A percentile compares a stretch with the other conserved stretches of the same genome.
Conservation (phyloP, 2,888 invertebrate genomes). For the Seira ritae region DNA sequence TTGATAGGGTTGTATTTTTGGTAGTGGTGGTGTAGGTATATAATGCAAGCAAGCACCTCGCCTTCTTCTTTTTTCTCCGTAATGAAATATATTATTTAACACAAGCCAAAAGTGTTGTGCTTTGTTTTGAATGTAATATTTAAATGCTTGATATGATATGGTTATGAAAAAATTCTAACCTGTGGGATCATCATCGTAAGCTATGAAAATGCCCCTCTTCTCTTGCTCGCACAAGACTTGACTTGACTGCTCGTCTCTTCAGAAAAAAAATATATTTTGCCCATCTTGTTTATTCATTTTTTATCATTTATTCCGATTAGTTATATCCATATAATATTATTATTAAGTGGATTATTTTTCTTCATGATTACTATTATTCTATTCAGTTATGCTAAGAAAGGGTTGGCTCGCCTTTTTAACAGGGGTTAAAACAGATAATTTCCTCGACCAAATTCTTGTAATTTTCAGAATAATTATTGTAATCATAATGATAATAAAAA, state of each 20-base stretch:
- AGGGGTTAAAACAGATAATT: constrained; percentile 71
- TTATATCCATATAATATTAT: constrained; percentile 63
- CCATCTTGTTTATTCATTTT: constrained; percentile 59
- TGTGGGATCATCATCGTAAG: too few species aligned
- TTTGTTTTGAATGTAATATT: too few species aligned
- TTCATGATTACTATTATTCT: constrained; percentile 61
- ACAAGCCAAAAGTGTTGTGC: constrained; percentile 30
- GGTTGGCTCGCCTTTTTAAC: constrained; percentile 67
- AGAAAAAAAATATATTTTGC: constrained; percentile 10
- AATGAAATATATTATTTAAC: constrained; percentile 30
- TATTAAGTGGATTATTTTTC: constrained; percentile 64
- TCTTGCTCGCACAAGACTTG: too few species aligned
- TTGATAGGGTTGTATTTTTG: too few species aligned
- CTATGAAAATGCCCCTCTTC: too few species aligned
- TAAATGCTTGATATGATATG: too few species aligned
- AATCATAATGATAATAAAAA: constrained; percentile 66
- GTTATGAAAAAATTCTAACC: too few species aligned
- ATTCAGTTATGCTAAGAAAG: constrained; percentile 64
- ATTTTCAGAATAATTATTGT: constrained; percentile 71
- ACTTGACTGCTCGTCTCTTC: too few species aligned
- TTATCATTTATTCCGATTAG: constrained; percentile 62
- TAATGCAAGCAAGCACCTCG: background rate
- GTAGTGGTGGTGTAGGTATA: constrained; percentile 11
- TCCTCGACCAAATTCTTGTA: constrained; percentile 69
- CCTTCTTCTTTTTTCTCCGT: too few species aligned